phyloP scores from a whole-genome alignment of 2,888 invertebrate species.

The Nematopogon swammerdamellus region DNA sequence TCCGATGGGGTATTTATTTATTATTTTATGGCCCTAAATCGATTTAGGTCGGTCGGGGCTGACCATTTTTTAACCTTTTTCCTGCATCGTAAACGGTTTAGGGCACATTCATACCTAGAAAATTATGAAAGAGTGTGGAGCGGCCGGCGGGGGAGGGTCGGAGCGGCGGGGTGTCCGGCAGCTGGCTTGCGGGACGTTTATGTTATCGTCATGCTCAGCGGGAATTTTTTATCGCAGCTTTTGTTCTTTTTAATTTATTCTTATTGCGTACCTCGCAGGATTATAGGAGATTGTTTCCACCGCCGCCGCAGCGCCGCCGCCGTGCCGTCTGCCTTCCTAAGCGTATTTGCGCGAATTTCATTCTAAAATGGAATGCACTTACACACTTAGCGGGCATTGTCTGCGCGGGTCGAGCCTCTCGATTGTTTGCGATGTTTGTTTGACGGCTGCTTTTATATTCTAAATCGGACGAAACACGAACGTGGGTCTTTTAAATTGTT shows the following conservation, averaged over 20 bases:
- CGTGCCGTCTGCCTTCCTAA: neutral
- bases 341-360: too few species aligned
- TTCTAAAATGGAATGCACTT: too few species aligned
- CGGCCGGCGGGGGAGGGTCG: neutral
- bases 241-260: neutral
- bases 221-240: neutral
- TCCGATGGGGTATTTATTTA: neutral
- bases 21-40: neutral
- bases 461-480: too few species aligned
- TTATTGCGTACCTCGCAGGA: neutral
- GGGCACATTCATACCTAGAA: constrained; percentile 40
- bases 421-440: too few species aligned
- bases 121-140: constrained; percentile 33
- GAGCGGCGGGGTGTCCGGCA: neutral
- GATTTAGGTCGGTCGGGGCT: constrained; percentile 26
- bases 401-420: too few species aligned
- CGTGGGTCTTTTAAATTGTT: too few species aligned
- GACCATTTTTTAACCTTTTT: constrained; percentile 36
- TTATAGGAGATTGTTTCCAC: neutral
- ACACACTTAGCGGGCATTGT: too few species aligned
- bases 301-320: too few species aligned
- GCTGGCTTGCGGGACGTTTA: neutral
- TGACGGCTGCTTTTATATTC: too few species aligned
- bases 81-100: constrained; percentile 49
- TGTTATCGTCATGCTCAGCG: neutral